Evolutionary conservation across 92 coral and sea anemone genomes (phyloP).

Genomic region (Zoanthus sansibaricus): DNA sequence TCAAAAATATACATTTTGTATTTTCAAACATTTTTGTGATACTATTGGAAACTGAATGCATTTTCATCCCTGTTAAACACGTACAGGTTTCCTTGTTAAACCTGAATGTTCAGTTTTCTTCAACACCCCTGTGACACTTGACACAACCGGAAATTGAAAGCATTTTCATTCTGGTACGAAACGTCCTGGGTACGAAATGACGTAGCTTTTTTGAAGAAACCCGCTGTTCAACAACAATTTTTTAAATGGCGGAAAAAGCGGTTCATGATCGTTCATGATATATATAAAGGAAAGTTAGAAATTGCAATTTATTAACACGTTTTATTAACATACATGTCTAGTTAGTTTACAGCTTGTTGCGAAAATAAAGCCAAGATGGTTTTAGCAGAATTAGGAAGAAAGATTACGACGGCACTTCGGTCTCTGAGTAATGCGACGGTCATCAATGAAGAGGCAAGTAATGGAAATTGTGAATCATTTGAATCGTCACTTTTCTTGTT

Average conservation of each 20-base stretch:
- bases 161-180: no score
- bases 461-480: not conserved
- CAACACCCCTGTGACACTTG: no score
- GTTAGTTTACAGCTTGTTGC: constrained; percentile 6
- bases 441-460: constrained; percentile 93
- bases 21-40: no score
- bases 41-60: no score
- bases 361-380: constrained; percentile 78
- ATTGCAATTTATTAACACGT: no score
- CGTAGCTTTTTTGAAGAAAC: constrained; percentile 33
- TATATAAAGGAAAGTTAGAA: not conserved
- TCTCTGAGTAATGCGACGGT: constrained; percentile 97
- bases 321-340: not conserved
- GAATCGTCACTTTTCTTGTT: not conserved
- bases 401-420: constrained; percentile 95
- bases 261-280: not conserved
- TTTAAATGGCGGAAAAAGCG: constrained; percentile 28
- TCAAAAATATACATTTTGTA: no score
- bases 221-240: constrained; percentile 30
- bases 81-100: no score
- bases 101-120: no score
- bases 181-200: not conserved
- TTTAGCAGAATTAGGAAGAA: constrained; percentile 98
- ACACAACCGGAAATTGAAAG: no score
- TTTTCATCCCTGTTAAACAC: no score